Evolutionary conservation across 2,888 invertebrate genomes (phyloP).

Genomic region (Rhimphoctona megacephalus): DNA sequence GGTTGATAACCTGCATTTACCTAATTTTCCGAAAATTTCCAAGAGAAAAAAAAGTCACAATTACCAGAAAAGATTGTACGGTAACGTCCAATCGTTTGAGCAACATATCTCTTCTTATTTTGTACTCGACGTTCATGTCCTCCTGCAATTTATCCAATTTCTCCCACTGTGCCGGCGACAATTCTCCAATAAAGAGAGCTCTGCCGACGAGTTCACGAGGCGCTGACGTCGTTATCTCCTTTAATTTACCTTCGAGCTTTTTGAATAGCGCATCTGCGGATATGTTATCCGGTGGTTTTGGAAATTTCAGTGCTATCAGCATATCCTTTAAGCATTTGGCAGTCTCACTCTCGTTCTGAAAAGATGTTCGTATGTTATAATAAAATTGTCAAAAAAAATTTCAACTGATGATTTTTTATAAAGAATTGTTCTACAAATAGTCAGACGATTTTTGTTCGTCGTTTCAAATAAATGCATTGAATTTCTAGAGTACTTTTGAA

Average conservation of each 20-base stretch:
- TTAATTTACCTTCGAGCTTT: conserved; percentile 90
- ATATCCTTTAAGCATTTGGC: conserved; percentile 92
- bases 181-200: conserved; percentile 90
- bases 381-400: too few relatives aligned
- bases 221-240: conserved; percentile 88
- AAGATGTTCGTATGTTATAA: too few relatives aligned
- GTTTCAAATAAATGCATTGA: too few relatives aligned
- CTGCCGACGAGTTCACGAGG: conserved; percentile 89
- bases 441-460: too few relatives aligned
- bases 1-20: not conserved
- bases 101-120: conserved; percentile 93
- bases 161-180: conserved; percentile 94
- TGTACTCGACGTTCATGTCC: conserved; percentile 93
- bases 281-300: conserved; percentile 95
- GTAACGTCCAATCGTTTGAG: conserved; percentile 97
- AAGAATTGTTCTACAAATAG: too few relatives aligned
- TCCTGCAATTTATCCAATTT: conserved; percentile 89
- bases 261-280: conserved; percentile 91
- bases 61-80: conserved; percentile 96
- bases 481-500: too few relatives aligned
- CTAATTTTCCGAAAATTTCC: not conserved
- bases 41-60: conserved; percentile 15
- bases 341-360: conserved; percentile 92
- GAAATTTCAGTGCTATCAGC: conserved; percentile 92
- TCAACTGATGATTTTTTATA: too few relatives aligned